Evolutionary conservation across 30 jellyfish, hydroid and myxozoan genomes (phyloP).

Genomic region (Cassiopea andromeda): DNA sequence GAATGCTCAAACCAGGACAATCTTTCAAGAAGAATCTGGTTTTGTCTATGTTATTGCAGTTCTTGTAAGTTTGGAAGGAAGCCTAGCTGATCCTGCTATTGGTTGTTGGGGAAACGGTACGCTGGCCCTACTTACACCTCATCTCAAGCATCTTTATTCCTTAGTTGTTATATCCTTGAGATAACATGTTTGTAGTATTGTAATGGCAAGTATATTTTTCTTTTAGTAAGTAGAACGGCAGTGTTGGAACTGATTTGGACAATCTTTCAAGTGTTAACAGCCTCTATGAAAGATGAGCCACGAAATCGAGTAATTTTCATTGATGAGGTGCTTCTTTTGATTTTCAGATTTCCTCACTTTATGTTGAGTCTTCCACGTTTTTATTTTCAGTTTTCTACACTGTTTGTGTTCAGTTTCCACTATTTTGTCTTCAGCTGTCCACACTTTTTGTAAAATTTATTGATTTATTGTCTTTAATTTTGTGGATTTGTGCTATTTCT

Average conservation of each 20-base stretch:
- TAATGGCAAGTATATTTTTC: neutral
- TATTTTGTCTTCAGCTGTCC: no score
- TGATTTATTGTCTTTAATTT: no score
- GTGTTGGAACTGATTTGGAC: conserved; percentile 84
- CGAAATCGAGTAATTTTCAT: conserved; percentile 80
- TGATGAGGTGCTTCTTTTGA: conserved; percentile 73
- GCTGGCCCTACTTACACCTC: neutral
- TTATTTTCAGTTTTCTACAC: no score
- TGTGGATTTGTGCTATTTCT: no score
- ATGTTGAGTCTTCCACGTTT: neutral
- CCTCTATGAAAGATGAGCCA: conserved; percentile 98
- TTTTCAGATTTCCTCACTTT: neutral
- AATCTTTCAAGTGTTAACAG: conserved; percentile 84
- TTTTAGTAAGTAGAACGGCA: conserved; percentile 65
- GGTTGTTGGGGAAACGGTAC: conserved; percentile 84
- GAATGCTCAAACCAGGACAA: conserved; percentile 80
- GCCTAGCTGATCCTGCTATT: conserved; percentile 80
- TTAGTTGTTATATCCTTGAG: neutral
- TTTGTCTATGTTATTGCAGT: conserved; percentile 91
- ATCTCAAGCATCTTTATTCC: neutral
- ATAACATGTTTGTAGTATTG: neutral
- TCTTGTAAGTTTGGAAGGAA: conserved; percentile 89
- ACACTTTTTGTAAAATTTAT: no score
- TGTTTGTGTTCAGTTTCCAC: no score
- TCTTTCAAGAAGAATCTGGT: conserved; percentile 95